Percentiles rank a stretch among this genome's conserved stretches.
Conservation (phyloP, 1,140 invertebrate genomes). For the Camponotus vicinus region DNA sequence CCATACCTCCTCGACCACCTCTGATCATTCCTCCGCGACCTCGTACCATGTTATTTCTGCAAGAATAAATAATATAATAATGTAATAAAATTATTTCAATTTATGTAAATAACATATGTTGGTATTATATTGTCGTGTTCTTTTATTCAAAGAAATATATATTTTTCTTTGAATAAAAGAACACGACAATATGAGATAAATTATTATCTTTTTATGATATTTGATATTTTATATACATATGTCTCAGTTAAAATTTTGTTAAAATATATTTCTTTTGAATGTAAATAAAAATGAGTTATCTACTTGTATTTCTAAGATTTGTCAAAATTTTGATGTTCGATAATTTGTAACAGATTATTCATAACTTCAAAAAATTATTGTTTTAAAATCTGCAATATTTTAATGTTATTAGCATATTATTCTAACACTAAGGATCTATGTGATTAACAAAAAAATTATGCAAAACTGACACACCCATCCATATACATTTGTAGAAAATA, state of each 20-base stretch:
- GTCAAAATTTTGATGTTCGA: neutral
- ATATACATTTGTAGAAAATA: neutral
- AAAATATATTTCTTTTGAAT: neutral
- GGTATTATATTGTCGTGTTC: no score
- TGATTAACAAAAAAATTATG: no score
- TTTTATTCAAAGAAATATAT: neutral
- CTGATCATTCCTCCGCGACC: conserved; percentile 87
- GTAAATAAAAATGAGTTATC: neutral
- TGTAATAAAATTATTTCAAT: no score
- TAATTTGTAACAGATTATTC: no score
- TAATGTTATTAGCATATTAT: no score
- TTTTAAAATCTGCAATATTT: no score
- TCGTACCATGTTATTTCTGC: conserved; percentile 85
- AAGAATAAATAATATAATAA: conserved; percentile 17
- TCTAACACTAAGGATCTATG: no score
- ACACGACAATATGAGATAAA: no score
- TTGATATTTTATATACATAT: no score
- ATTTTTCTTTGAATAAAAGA: no score
- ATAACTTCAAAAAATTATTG: no score
- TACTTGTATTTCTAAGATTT: neutral
- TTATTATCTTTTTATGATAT: neutral
- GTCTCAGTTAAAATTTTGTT: conserved; percentile 3
- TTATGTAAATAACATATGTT: no score
- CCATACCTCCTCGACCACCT: conserved; percentile 89
- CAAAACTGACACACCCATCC: neutral